These are phyloP conservation scores for Sericinus montela DNA, from an alignment of 2,888 invertebrate genomes.

Conservation along the genomic window DNA sequence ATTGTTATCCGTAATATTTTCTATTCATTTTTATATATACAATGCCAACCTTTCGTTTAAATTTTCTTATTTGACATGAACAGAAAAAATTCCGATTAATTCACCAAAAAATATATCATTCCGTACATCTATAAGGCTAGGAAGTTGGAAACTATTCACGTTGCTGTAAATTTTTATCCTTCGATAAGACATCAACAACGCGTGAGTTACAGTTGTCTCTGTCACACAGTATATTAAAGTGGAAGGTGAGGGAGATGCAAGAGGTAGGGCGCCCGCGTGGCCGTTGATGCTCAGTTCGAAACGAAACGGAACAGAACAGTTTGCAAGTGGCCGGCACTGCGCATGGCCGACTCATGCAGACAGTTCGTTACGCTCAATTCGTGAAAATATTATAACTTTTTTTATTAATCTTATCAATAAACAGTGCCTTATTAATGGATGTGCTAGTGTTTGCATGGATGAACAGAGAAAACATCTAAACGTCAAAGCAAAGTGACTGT, in stretches of 20 bases:
- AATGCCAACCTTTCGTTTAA: slow-evolving; percentile 30
- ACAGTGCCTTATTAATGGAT: slow-evolving; percentile 74
- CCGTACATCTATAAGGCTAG: slow-evolving; percentile 66
- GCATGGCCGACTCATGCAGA: slow-evolving; percentile 64
- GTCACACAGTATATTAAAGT: slow-evolving; percentile 42
- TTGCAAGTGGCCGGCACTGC: slow-evolving; percentile 76
- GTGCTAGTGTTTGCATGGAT: slow-evolving; percentile 72
- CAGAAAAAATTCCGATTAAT: slow-evolving; percentile 70
- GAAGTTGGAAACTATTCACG: slow-evolving; percentile 57
- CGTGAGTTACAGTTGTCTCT: slow-evolving; percentile 48
- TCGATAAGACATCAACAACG: slow-evolving; percentile 62
- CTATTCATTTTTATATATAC: slow-evolving; percentile 28
- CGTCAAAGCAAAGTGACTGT: slow-evolving; percentile 50
- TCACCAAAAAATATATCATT: slow-evolving; percentile 60
- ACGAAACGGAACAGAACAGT: slow-evolving; percentile 61
- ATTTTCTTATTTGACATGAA: slow-evolving; percentile 43
- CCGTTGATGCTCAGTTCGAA: slow-evolving; percentile 67
- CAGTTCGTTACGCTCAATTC: slow-evolving; percentile 66
- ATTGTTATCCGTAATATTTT: no score
- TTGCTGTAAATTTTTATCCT: slow-evolving; percentile 70
- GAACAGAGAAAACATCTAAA: slow-evolving; percentile 46
- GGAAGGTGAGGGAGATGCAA: slow-evolving; percentile 63
- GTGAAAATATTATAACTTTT: slow-evolving; percentile 57
- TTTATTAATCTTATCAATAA: slow-evolving; percentile 39
- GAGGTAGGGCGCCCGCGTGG: slow-evolving; percentile 69